Percentiles rank a stretch among this genome's conserved stretches.
Evolutionary conservation across 2,888 invertebrate species (phyloP).

Genomic region (Nemotelus pantherinus): DNA sequence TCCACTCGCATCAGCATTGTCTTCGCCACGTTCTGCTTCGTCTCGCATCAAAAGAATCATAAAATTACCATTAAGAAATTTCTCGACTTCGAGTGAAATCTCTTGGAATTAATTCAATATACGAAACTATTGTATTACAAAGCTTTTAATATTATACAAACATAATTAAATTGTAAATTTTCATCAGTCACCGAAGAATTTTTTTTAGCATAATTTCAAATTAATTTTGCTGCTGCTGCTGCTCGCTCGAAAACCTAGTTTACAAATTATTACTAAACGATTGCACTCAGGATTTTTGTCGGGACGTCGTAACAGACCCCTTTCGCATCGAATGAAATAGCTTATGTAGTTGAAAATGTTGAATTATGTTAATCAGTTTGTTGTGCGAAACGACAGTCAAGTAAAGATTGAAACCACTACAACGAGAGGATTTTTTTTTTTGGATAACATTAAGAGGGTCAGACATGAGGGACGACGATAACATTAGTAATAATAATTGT

Average conservation of each 20-base stretch:
- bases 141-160: neutral
- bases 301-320: no score
- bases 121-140: neutral
- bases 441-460: neutral
- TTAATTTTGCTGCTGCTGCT: neutral
- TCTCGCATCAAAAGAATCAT: neutral
- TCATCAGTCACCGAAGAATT: neutral
- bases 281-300: neutral
- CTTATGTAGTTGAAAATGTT: conserved; percentile 32
- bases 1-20: neutral
- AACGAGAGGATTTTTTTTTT: neutral
- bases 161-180: conserved; percentile 27
- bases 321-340: neutral
- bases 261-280: conserved; percentile 27
- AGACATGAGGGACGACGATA: neutral
- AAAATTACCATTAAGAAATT: conserved; percentile 32
- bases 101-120: conserved; percentile 30
- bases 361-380: conserved; percentile 49
- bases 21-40: neutral
- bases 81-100: conserved; percentile 17
- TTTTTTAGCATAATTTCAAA: conserved; percentile 39
- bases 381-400: neutral
- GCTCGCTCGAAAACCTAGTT: neutral
- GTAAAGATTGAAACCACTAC: no score
- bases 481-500: neutral